Base-by-base conservation (phyloP, 2,113 vertebrate genomes). In the Ia io region DNA sequence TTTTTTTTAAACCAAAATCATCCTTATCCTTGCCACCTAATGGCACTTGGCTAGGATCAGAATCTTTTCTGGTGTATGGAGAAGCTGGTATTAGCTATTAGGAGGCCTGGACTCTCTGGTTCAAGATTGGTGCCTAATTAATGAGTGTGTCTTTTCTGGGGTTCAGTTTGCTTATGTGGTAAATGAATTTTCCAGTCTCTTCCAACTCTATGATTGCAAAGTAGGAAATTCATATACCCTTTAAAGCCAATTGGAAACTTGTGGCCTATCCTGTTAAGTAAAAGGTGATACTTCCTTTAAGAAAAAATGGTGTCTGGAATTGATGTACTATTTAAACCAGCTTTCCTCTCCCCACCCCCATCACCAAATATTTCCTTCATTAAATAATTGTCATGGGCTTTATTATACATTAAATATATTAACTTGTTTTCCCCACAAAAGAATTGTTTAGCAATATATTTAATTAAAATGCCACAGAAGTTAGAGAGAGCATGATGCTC, bases 381-480 rank as follows among this genome's bases (percentile, higher is more conserved):
- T 85, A 84, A 93, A n/a, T 69, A 86, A 37, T 77, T 84, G 76
- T 61, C 23, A 25, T 53, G 37, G 79, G 47, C 22, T 92, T 93
- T 92, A 79, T 79, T 79, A 86, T 61, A 88, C 73, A 65, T 82
- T 77, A 95, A 87, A 76, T 93, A 71, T 47, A 92, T 82, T 76
- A 63, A 70, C 1, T 76, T 73, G 20, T 40, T 51, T 65, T 16
- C 2, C 13, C 37, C 16, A 9, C 11, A 17, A 47, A 73, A 95
- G n/a, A 74, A 92, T 65, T 65, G 12, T 83, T 87, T 86, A 86
- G 63, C 63, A 93, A 65, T 82, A 83, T 0, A 6, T 95, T 97
- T 96, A 22, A 93, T 97, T 96, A 22, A 93, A 97, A 95, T 98
- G 79, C n/a, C 37, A 59, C 56, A 92, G 40, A 97, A 94, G 89